Evolutionary conservation across 2,797 vertebrate genomes (phyloP).

Genomic region (Chelon auratus): DNA sequence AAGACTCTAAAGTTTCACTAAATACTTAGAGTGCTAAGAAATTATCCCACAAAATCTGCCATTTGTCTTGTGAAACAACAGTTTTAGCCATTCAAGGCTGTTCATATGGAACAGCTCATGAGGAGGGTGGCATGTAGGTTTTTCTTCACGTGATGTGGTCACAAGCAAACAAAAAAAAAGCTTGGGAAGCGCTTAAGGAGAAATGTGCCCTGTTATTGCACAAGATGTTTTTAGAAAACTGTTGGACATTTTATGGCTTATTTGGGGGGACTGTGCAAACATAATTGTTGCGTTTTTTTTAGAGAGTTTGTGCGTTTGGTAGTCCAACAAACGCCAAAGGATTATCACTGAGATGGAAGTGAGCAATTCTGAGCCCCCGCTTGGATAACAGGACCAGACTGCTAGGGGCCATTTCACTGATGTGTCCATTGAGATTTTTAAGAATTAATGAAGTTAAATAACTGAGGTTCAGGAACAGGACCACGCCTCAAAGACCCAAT

Average conservation of each 20-base stretch:
- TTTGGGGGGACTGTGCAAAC: not conserved
- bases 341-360: no score
- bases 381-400: not conserved
- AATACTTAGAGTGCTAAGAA: not conserved
- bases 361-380: not conserved
- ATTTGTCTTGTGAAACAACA: not conserved
- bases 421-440: no score
- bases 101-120: no score
- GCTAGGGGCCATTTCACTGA: not conserved
- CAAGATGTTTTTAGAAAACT: not conserved
- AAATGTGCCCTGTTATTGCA: constrained; percentile 3
- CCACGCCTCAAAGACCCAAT: no score
- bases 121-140: not conserved
- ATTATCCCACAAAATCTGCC: not conserved
- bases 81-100: no score
- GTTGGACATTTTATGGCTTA: constrained; percentile 1
- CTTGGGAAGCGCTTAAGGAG: not conserved
- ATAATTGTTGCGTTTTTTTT: not conserved
- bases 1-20: not conserved
- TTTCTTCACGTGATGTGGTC: not conserved
- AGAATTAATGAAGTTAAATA: no score
- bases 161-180: not conserved
- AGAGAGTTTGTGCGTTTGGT: not conserved
- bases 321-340: not conserved
- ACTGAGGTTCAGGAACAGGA: no score